phyloP scores from a whole-genome alignment of 2,113 vertebrate genomes.

The Cyprinus carpio region DNA sequence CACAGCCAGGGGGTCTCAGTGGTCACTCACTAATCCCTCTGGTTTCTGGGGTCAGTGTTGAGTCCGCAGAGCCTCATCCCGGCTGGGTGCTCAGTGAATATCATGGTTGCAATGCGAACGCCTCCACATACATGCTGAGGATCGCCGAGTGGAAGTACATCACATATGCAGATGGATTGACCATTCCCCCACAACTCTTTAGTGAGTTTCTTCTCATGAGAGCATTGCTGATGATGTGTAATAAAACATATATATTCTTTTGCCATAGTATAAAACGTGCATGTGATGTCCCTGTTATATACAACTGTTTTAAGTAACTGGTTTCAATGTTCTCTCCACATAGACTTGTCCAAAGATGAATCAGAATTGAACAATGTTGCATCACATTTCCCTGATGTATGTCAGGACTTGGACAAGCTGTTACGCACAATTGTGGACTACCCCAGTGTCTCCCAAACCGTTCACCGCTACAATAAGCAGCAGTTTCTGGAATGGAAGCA shows the following conservation, averaged over 20 bases:
- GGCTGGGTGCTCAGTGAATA: conserved; percentile 92
- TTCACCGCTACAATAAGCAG: conserved; percentile 86
- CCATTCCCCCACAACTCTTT: conserved; percentile 85
- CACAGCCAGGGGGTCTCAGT: conserved; percentile 77
- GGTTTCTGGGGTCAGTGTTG: conserved; percentile 45
- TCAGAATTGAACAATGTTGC: conserved; percentile 87
- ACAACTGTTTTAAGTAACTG: not conserved
- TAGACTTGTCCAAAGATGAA: conserved; percentile 85
- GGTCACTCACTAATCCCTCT: conserved; percentile 85
- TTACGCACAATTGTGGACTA: conserved; percentile 85
- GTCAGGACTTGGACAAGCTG: conserved; percentile 77
- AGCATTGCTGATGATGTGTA: not conserved
- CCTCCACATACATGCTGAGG: conserved; percentile 93
- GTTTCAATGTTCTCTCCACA: conserved; percentile 49
- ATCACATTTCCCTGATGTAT: conserved; percentile 73
- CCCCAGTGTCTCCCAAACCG: conserved; percentile 81
- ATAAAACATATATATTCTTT: too few relatives aligned
- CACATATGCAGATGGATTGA: conserved; percentile 83
- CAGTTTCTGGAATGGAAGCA: conserved; percentile 84
- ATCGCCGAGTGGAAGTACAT: conserved; percentile 88
- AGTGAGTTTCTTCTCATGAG: conserved; percentile 72
- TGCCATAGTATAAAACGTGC: not conserved
- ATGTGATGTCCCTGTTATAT: not conserved
- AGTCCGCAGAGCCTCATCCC: conserved; percentile 60
- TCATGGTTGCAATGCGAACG: conserved; percentile 91